These are phyloP conservation scores for Penaeus monodon DNA, from an alignment of 2,888 invertebrate species.

Conservation along the genomic window DNA sequence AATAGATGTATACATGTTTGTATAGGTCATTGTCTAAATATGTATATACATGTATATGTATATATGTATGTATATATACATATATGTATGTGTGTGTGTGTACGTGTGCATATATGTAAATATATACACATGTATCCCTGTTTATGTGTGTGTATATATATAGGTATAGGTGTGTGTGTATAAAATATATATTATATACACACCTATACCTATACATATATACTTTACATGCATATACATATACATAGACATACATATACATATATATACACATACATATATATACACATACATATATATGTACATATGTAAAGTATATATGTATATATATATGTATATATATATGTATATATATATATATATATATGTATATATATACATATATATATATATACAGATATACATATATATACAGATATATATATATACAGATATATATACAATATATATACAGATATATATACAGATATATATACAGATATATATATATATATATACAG, in stretches of 20 bases:
- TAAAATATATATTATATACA: background rate
- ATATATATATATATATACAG: no score
- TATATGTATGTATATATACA: no score
- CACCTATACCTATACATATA: background rate
- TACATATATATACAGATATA: background rate
- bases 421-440: background rate
- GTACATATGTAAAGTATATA: background rate
- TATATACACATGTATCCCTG: no score
- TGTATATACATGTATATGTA: no score
- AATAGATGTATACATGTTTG: no score
- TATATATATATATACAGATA: conserved; percentile 9
- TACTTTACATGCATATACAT: background rate
- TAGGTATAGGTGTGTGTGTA: no score
- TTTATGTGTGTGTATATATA: no score
- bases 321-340: conserved; percentile 1
- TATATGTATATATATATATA: conserved; percentile 1
- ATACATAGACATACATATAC: background rate
- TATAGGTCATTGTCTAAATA: no score
- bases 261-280: background rate
- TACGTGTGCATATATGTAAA: no score
- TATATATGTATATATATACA: background rate
- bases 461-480: no score
- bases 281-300: background rate
- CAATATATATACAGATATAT: no score
- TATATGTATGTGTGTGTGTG: no score